These are phyloP conservation scores for Stegodyphus mimosarum DNA, from an alignment of 1,140 invertebrate genomes.

Conservation along the genomic window DNA sequence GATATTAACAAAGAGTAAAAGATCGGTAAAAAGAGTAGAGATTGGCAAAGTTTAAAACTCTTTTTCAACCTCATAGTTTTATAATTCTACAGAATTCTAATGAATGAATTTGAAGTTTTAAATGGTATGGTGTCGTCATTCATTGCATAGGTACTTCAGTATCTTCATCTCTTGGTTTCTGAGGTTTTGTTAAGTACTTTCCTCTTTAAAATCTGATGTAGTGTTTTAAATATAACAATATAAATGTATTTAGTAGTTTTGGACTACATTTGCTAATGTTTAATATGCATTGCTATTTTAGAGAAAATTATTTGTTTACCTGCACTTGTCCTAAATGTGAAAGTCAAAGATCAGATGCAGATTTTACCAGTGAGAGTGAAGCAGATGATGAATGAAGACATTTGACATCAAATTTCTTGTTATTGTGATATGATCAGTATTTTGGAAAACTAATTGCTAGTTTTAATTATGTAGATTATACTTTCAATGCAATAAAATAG, in stretches of 20 bases:
- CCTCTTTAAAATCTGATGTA: neutral
- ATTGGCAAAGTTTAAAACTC: too few species aligned
- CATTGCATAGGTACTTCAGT: neutral
- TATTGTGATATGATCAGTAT: too few species aligned
- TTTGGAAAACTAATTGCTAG: too few species aligned
- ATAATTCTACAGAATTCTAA: too few species aligned
- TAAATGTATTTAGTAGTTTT: neutral
- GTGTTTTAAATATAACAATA: neutral
- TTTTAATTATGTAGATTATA: too few species aligned
- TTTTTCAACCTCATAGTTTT: too few species aligned
- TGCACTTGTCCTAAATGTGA: conserved; percentile 86
- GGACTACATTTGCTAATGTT: too few species aligned
- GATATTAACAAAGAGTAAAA: too few species aligned
- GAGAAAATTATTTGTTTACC: conserved; percentile 88
- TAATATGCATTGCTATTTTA: conserved; percentile 63
- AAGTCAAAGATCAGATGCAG: conserved; percentile 78
- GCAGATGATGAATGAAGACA: conserved; percentile 61
- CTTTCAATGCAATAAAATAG: too few species aligned
- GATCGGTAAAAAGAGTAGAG: too few species aligned
- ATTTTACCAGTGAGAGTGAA: conserved; percentile 83
- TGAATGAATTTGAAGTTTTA: neutral
- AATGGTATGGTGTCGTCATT: neutral
- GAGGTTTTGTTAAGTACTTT: neutral
- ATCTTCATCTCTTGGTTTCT: neutral
- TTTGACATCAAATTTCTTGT: too few species aligned